Conservation (phyloP, 2,888 invertebrate genomes). For the Eupithecia pulchellata region DNA sequence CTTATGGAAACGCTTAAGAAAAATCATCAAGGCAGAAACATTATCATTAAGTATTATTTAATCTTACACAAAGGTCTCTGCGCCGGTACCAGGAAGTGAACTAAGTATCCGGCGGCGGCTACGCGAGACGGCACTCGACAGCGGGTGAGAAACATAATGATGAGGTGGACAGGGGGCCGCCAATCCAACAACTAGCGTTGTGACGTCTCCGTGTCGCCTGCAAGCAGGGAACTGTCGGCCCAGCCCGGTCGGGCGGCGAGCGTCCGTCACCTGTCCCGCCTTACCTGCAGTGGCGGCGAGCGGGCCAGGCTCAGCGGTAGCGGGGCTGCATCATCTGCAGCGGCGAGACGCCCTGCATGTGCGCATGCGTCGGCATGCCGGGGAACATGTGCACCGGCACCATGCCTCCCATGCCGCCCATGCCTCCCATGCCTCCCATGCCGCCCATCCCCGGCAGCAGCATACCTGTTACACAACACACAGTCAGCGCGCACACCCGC, state of each 20-base stretch:
- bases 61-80: constrained; percentile 73
- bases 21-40: constrained; percentile 80
- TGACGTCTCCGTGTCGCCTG: constrained; percentile 75
- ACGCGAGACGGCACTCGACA: constrained; percentile 28
- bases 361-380: constrained; percentile 42
- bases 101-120: constrained; percentile 47
- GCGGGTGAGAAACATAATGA: constrained; percentile 37
- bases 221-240: constrained; percentile 86
- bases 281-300: constrained; percentile 49
- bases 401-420: constrained; percentile 60
- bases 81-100: constrained; percentile 50
- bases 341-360: constrained; percentile 60
- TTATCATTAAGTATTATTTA: constrained; percentile 60
- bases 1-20: constrained; percentile 79
- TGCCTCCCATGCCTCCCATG: constrained; percentile 7
- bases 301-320: constrained; percentile 88
- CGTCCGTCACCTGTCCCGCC: constrained; percentile 62
- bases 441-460: constrained; percentile 63
- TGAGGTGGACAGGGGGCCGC: constrained; percentile 80
- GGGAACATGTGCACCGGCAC: constrained; percentile 78
- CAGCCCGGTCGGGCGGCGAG: constrained; percentile 67
- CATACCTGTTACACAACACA: constrained; percentile 73
- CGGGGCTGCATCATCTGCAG: constrained; percentile 92
- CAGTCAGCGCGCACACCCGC: constrained; percentile 40
- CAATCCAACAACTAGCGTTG: constrained; percentile 85